phyloP scores from a whole-genome alignment of 2,113 vertebrate species.

The Xyrauchen texanus region DNA sequence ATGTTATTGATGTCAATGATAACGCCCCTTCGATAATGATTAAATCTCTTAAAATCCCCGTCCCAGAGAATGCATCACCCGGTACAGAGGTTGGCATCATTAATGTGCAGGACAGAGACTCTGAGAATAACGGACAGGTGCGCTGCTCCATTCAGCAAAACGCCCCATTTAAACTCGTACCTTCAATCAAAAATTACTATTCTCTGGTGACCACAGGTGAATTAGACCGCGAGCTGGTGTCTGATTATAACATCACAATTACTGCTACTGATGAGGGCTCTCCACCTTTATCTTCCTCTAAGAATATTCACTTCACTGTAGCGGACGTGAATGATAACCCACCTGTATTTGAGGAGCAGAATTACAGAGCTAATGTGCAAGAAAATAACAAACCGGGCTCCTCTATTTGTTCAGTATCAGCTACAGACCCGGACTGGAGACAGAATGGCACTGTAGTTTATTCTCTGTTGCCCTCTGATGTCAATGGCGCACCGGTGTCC shows the following conservation, averaged over 20 bases:
- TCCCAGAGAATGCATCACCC: not conserved
- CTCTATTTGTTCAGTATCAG: constrained; percentile 71
- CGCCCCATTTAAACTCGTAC: constrained; percentile 73
- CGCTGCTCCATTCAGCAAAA: constrained; percentile 66
- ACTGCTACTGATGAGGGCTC: constrained; percentile 70
- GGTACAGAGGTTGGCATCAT: constrained; percentile 67
- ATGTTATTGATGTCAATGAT: constrained; percentile 18
- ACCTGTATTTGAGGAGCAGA: constrained; percentile 66
- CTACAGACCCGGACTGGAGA: constrained; percentile 71
- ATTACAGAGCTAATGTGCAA: constrained; percentile 68
- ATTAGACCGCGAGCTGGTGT: constrained; percentile 66
- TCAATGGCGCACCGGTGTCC: constrained; percentile 66
- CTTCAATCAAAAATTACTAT: constrained; percentile 73
- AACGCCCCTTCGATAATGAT: not conserved
- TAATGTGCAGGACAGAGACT: constrained; percentile 76
- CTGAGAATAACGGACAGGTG: constrained; percentile 69
- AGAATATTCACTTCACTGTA: constrained; percentile 66
- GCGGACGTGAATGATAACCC: constrained; percentile 78
- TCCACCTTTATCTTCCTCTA: constrained; percentile 68
- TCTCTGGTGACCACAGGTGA: constrained; percentile 61
- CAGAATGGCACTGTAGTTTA: constrained; percentile 75
- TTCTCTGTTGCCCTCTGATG: constrained; percentile 64
- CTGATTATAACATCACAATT: constrained; percentile 70
- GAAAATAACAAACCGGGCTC: constrained; percentile 78
- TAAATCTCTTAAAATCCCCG: not conserved